These are phyloP conservation scores for Microhierax caerulescens DNA, from an alignment of 2,797 vertebrate species.

Conservation along the genomic window DNA sequence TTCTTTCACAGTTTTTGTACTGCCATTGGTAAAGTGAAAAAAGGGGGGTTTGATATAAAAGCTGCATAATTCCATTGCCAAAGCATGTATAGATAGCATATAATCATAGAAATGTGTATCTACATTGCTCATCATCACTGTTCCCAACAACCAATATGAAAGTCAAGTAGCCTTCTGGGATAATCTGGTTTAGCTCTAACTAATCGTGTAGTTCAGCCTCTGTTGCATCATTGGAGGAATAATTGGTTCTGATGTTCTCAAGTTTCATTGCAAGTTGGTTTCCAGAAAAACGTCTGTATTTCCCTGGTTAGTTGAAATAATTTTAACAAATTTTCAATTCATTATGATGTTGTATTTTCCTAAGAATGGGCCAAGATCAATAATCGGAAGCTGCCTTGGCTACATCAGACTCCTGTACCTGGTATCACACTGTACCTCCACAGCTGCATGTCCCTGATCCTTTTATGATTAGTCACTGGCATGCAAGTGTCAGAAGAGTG, in stretches of 20 bases:
- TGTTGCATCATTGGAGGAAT: not conserved
- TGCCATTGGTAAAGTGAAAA: not conserved
- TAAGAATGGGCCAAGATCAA: not conserved
- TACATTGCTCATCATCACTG: not conserved
- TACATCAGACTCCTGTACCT: not conserved
- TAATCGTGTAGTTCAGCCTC: not conserved
- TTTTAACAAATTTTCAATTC: not conserved
- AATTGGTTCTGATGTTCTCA: not conserved
- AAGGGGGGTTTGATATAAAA: not conserved
- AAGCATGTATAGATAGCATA: not conserved
- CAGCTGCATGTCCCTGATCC: not conserved
- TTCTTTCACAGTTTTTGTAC: not conserved
- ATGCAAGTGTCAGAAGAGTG: not conserved
- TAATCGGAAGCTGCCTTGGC: not conserved
- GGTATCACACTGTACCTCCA: not conserved
- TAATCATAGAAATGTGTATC: not conserved
- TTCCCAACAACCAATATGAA: not conserved
- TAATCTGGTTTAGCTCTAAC: not conserved
- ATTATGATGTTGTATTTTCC: not conserved
- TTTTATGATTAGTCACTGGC: not conserved
- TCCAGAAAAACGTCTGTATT: not conserved
- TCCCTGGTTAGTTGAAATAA: not conserved
- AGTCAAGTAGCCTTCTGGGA: not conserved
- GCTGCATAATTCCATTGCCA: not conserved
- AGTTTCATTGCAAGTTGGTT: not conserved